Evolutionary conservation across 2,113 vertebrate genomes (phyloP).

Genomic region (Pogonocichla stellata): DNA sequence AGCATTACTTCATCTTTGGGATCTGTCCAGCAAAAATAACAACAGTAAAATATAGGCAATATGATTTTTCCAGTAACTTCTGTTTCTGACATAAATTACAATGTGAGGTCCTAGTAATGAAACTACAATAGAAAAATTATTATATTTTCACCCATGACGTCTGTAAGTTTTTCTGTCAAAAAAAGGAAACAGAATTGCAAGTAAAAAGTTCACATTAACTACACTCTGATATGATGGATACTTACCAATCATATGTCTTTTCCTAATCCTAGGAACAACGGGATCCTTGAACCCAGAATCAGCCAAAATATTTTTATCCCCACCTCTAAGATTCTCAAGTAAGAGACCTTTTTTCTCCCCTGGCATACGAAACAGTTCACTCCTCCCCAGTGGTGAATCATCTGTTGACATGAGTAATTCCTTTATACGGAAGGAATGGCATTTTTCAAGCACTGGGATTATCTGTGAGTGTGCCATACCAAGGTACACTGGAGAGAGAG

Average conservation of each 20-base stretch:
- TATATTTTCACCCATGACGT: not conserved
- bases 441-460: not conserved
- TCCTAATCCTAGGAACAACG: rapidly evolving
- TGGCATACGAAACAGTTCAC: not conserved
- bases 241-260: not conserved
- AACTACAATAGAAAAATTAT: not conserved
- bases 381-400: not conserved
- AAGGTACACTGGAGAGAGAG: not conserved
- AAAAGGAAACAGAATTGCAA: not conserved
- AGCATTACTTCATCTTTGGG: not conserved
- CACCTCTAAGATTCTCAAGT: not conserved
- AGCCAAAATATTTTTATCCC: not conserved
- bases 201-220: not conserved
- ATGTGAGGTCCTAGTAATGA: not conserved
- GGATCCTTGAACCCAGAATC: not conserved
- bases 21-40: not conserved
- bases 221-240: not conserved
- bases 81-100: not conserved
- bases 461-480: not conserved
- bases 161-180: not conserved
- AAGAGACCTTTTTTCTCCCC: not conserved
- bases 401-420: not conserved
- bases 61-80: not conserved
- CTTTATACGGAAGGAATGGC: not conserved
- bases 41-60: not conserved